Conservation (phyloP, 2,797 vertebrate genomes). For the Tympanoctomys barrerae region DNA sequence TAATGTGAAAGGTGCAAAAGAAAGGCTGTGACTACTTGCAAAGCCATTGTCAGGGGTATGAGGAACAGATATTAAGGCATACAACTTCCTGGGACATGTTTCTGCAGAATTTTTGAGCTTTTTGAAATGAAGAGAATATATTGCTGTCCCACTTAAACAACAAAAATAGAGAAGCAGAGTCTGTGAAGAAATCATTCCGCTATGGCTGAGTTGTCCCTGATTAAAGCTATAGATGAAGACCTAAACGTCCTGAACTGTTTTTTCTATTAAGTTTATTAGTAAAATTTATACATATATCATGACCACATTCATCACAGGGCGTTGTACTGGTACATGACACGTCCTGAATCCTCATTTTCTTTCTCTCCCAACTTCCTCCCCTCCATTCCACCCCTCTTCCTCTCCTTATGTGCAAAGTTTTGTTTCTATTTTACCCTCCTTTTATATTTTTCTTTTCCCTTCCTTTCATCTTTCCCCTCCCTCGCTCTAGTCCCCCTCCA, state of each 20-base stretch:
- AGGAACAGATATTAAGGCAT: background rate
- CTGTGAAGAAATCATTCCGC: background rate
- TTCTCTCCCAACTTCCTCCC: background rate
- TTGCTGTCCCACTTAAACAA: background rate
- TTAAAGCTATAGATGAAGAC: background rate
- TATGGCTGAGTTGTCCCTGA: background rate
- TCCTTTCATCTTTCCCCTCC: background rate
- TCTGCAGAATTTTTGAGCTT: conserved; percentile 10
- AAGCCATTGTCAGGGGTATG: background rate
- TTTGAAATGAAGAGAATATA: background rate
- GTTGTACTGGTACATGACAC: background rate
- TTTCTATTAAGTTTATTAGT: background rate
- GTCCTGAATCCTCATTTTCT: background rate
- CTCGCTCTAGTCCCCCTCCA: background rate
- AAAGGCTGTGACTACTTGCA: background rate
- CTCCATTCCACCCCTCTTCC: background rate
- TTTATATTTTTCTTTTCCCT: background rate
- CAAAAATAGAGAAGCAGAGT: background rate
- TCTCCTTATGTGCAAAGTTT: background rate
- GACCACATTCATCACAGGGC: background rate
- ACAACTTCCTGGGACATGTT: background rate
- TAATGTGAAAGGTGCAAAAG: background rate
- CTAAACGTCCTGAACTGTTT: background rate
- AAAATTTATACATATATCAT: background rate
- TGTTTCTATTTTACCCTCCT: background rate